phyloP scores from a whole-genome alignment of 1,140 invertebrate species.

The Homalodisca vitripennis region DNA sequence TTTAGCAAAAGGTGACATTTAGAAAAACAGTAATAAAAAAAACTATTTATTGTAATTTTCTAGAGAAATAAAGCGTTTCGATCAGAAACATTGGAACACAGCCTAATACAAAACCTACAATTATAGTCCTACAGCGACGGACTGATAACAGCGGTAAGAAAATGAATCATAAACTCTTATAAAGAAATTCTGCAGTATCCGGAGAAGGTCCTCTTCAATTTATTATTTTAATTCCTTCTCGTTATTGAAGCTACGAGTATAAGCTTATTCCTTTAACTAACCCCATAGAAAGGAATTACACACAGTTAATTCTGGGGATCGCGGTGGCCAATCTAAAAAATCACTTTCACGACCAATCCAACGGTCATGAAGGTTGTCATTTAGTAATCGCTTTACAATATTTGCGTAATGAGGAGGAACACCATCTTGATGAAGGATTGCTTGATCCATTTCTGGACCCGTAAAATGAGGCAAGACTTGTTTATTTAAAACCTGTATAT shows the following conservation, averaged over 20 bases:
- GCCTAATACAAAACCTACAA: background rate
- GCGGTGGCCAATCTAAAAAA: slow-evolving; percentile 20
- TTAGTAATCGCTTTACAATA: slow-evolving; percentile 23
- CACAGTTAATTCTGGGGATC: slow-evolving; percentile 22
- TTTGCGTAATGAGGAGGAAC: slow-evolving; percentile 11
- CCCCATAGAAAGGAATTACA: background rate
- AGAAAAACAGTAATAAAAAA: no score
- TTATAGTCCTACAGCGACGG: background rate
- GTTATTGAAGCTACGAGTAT: slow-evolving; percentile 15
- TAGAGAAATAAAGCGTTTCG: background rate
- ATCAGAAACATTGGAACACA: background rate
- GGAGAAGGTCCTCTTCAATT: slow-evolving; percentile 8
- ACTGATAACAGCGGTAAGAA: slow-evolving; percentile 16
- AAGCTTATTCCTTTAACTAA: slow-evolving; percentile 18
- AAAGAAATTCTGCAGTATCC: slow-evolving; percentile 16
- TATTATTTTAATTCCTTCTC: slow-evolving; percentile 7
- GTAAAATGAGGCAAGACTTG: slow-evolving; percentile 17
- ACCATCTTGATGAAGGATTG: slow-evolving; percentile 27
- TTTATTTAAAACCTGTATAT: slow-evolving; percentile 27
- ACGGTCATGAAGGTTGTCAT: background rate
- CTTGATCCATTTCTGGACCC: slow-evolving; percentile 16
- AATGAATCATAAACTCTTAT: slow-evolving; percentile 18
- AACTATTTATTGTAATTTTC: background rate
- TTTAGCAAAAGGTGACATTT: no score
- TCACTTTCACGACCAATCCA: slow-evolving; percentile 10